phyloP scores from a whole-genome alignment of 2,888 invertebrate genomes.

The Drosophila birchii region DNA sequence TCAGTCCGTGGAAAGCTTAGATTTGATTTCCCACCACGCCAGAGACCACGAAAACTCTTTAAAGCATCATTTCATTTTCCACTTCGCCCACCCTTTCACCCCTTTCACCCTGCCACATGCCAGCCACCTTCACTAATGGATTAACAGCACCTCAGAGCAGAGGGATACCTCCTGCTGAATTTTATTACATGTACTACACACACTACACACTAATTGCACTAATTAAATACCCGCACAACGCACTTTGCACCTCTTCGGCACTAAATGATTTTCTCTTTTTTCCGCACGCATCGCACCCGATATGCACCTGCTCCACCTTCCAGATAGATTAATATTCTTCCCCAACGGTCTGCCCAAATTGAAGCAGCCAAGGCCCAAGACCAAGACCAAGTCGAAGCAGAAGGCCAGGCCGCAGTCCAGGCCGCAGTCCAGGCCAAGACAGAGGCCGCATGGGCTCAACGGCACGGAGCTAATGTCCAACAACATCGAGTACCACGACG shows the following conservation, averaged over 20 bases:
- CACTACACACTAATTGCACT: slow-evolving; percentile 59
- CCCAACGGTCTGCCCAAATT: slow-evolving; percentile 82
- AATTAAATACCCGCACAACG: slow-evolving; percentile 62
- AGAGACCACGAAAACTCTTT: slow-evolving; percentile 40
- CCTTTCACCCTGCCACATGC: slow-evolving; percentile 1
- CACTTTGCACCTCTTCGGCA: slow-evolving; percentile 70
- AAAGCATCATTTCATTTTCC: slow-evolving; percentile 49
- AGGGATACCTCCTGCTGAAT: slow-evolving; percentile 9
- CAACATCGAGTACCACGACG: slow-evolving; percentile 78
- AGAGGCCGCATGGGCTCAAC: slow-evolving; percentile 48
- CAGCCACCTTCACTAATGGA: slow-evolving; percentile 33
- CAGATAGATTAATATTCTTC: slow-evolving; percentile 84
- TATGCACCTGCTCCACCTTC: slow-evolving; percentile 58
- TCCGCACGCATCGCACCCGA: slow-evolving; percentile 59
- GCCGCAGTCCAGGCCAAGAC: slow-evolving; percentile 60
- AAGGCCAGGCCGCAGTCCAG: slow-evolving; percentile 67
- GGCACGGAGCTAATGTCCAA: slow-evolving; percentile 69
- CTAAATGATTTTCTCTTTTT: slow-evolving; percentile 64
- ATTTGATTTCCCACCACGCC: slow-evolving; percentile 41
- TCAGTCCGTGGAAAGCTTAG: slow-evolving; percentile 33
- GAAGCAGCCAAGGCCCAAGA: slow-evolving; percentile 76
- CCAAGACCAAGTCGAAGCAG: slow-evolving; percentile 59
- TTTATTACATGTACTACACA: slow-evolving; percentile 14
- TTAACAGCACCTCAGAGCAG: slow-evolving; percentile 30
- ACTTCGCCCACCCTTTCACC: slow-evolving; percentile 9